These are phyloP conservation scores for Microplitis mediator DNA, from an alignment of 1,140 invertebrate species.

Conservation along the genomic window DNA sequence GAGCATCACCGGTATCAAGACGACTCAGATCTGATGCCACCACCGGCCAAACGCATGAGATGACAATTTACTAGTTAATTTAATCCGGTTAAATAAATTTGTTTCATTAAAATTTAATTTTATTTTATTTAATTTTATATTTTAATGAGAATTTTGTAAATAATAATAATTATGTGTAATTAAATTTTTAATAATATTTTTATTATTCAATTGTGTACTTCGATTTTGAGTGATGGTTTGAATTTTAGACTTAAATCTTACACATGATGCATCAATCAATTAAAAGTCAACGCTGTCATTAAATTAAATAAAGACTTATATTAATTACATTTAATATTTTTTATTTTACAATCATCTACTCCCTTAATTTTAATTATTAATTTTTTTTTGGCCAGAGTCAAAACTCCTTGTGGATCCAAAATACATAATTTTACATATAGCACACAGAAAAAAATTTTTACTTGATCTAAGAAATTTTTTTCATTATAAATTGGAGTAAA, in stretches of 20 bases:
- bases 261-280: background rate
- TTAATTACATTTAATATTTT: no score
- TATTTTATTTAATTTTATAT: background rate
- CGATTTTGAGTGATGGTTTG: background rate
- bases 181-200: background rate
- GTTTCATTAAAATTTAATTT: background rate
- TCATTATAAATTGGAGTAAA: no score
- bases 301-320: background rate
- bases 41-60: constrained; percentile 61
- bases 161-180: background rate
- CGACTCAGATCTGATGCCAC: constrained; percentile 71
- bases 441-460: no score
- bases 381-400: no score
- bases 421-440: no score
- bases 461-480: no score
- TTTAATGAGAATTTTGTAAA: background rate
- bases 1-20: constrained; percentile 66
- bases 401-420: no score
- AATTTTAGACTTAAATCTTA: constrained; percentile 13
- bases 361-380: background rate
- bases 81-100: background rate
- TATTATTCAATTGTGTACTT: no score
- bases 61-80: background rate
- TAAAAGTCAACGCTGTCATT: background rate
- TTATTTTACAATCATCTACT: background rate